phyloP scores from a whole-genome alignment of 2,113 vertebrate genomes.

The Sprattus sprattus region DNA sequence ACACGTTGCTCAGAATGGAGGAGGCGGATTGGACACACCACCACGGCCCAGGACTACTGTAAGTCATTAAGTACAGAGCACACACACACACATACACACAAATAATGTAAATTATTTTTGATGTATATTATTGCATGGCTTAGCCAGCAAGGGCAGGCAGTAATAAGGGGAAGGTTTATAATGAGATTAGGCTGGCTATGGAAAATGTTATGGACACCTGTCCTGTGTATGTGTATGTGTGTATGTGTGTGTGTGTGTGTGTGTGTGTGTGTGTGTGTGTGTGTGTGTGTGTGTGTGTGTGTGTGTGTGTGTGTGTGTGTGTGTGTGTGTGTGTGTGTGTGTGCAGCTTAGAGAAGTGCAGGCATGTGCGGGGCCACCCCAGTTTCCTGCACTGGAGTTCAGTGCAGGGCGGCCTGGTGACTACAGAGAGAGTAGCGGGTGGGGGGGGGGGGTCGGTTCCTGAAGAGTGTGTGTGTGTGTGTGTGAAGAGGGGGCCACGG shows the following conservation, averaged over 20 bases:
- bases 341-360: neutral
- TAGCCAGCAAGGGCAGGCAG: neutral
- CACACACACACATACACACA: neutral
- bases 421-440: neutral
- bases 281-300: neutral
- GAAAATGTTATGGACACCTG: constrained; percentile 4
- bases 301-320: neutral
- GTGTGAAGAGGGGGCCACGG: constrained; percentile 54
- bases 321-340: neutral
- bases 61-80: neutral
- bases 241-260: constrained; percentile 2
- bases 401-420: neutral
- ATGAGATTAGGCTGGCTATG: neutral
- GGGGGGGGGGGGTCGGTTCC: neutral
- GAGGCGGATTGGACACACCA: neutral
- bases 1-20: neutral
- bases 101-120: neutral
- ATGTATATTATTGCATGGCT: constrained; percentile 5
- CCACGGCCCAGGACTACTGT: neutral
- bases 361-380: neutral
- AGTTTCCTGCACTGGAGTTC: neutral
- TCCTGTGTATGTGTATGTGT: neutral
- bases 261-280: neutral
- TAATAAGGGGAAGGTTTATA: neutral
- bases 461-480: neutral